Evolutionary conservation across 2,888 invertebrate species (phyloP).

Genomic region (Conomelus anceps): DNA sequence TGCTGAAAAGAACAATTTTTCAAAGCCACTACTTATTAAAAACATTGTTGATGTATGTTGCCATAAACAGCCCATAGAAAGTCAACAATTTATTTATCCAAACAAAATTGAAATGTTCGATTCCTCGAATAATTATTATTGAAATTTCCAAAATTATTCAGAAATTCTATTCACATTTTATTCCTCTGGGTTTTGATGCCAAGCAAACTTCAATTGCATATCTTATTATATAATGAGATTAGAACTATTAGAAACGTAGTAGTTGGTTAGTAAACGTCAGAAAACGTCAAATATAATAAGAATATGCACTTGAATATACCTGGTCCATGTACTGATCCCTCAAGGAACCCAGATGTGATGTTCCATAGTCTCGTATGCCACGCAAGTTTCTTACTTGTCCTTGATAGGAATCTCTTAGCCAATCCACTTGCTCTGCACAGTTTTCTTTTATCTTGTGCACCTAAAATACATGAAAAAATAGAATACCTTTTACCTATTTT

Average conservation of each 20-base stretch:
- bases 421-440: slow-evolving; percentile 88
- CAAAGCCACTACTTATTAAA: background rate
- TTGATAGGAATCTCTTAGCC: slow-evolving; percentile 87
- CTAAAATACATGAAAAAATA: slow-evolving; percentile 41
- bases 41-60: too few relatives aligned
- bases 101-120: too few relatives aligned
- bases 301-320: slow-evolving; percentile 49
- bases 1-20: background rate
- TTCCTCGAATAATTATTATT: too few relatives aligned
- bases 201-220: background rate
- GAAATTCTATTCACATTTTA: too few relatives aligned
- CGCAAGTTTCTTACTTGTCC: slow-evolving; percentile 77
- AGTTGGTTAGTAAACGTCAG: background rate
- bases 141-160: too few relatives aligned
- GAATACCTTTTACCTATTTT: slow-evolving; percentile 3
- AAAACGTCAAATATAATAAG: background rate
- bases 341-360: slow-evolving; percentile 75
- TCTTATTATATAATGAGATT: background rate
- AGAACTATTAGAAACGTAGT: background rate
- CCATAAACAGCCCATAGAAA: too few relatives aligned
- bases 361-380: slow-evolving; percentile 87
- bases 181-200: background rate
- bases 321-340: slow-evolving; percentile 90
- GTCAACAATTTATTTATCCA: too few relatives aligned
- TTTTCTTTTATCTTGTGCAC: slow-evolving; percentile 89